Percentiles rank a stretch among this genome's conserved stretches.
Conservation (phyloP, 2,113 vertebrate genomes). For the Hippocampus guttulatus region DNA sequence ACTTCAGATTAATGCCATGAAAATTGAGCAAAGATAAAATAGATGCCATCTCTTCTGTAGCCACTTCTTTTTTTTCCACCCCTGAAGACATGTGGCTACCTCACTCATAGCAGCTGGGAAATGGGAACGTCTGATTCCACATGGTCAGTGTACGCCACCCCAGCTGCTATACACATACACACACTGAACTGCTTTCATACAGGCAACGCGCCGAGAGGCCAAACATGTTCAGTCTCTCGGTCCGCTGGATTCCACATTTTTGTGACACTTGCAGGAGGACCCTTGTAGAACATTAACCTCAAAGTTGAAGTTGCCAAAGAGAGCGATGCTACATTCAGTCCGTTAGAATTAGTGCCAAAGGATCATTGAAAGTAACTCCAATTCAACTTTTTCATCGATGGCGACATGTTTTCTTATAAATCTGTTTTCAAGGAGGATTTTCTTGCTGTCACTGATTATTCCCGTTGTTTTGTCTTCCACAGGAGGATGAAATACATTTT, state of each 20-base stretch:
- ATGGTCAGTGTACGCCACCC: conserved; percentile 48
- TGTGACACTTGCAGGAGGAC: neutral
- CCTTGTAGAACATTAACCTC: conserved; percentile 29
- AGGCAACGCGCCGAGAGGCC: conserved; percentile 19
- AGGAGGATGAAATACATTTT: conserved; percentile 39
- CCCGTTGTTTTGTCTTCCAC: conserved; percentile 18
- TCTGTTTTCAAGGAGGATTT: neutral
- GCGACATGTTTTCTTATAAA: neutral
- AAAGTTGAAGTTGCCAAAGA: neutral
- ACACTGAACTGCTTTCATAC: conserved; percentile 43
- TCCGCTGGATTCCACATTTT: conserved; percentile 20
- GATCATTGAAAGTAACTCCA: neutral
- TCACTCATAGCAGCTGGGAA: conserved; percentile 31
- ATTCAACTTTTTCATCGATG: neutral
- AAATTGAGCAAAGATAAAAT: neutral
- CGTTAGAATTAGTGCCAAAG: neutral
- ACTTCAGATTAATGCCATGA: neutral
- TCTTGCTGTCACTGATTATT: conserved; percentile 2
- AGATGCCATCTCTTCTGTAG: neutral
- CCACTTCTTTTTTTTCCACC: neutral
- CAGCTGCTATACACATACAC: conserved; percentile 50
- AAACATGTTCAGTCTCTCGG: neutral
- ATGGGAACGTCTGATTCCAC: conserved; percentile 48
- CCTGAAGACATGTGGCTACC: conserved; percentile 30
- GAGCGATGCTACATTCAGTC: neutral